These are phyloP conservation scores for Varanus komodoensis DNA, from an alignment of 2,113 vertebrate genomes.

Conservation along the genomic window DNA sequence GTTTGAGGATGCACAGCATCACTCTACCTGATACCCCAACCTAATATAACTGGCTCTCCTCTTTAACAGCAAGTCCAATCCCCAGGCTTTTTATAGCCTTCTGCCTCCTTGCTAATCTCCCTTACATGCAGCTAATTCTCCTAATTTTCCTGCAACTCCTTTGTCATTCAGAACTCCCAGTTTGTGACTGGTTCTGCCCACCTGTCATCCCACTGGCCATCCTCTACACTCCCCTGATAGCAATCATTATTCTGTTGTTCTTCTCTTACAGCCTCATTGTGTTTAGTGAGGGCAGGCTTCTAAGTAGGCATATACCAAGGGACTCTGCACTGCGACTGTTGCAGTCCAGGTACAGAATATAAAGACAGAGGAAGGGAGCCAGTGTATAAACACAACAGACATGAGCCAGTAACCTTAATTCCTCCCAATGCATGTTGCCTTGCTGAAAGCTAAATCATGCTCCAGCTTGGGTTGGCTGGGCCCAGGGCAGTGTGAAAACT, in stretches of 20 bases:
- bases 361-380: neutral
- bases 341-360: neutral
- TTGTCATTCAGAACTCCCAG: neutral
- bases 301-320: neutral
- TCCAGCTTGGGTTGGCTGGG: neutral
- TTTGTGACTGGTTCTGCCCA: neutral
- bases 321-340: neutral
- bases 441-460: neutral
- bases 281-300: neutral
- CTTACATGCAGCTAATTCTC: neutral
- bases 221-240: too few relatives aligned
- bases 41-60: neutral
- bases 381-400: neutral
- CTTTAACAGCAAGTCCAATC: neutral
- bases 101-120: neutral
- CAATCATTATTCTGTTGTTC: neutral
- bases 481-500: neutral
- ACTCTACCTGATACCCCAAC: neutral
- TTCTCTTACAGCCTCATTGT: neutral
- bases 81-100: neutral
- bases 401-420: neutral
- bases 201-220: neutral
- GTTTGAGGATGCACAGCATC: too few relatives aligned
- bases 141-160: neutral
- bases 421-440: neutral